A percentile compares a stretch with the other conserved stretches of the same genome.
Conservation (phyloP, 1,140 invertebrate species). For the Liolophura sinensis region DNA sequence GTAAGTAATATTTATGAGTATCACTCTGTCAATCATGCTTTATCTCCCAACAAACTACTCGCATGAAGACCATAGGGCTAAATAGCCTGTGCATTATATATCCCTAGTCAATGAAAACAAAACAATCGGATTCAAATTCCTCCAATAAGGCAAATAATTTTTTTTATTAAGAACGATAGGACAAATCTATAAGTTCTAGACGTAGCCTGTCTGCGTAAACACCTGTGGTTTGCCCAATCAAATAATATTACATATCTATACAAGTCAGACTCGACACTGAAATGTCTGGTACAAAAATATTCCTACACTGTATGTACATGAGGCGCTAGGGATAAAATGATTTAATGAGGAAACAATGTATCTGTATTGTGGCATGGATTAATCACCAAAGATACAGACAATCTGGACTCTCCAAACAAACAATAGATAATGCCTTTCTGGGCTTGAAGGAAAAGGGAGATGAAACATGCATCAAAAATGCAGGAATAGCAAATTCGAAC, state of each 20-base stretch:
- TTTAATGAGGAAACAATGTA: background rate
- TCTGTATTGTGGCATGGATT: no score
- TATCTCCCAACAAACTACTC: no score
- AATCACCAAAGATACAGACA: background rate
- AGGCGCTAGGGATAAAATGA: constrained; percentile 15
- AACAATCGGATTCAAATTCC: no score
- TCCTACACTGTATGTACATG: constrained; percentile 19
- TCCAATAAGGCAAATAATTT: constrained; percentile 12
- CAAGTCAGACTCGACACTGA: background rate
- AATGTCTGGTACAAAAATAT: constrained; percentile 14
- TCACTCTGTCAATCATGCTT: no score
- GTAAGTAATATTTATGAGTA: no score
- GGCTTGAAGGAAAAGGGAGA: background rate
- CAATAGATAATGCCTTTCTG: background rate
- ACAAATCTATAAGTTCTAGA: constrained; percentile 25
- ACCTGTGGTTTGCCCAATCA: background rate
- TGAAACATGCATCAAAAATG: background rate
- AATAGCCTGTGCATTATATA: no score
- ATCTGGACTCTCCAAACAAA: constrained; percentile 1
- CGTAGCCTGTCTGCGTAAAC: background rate
- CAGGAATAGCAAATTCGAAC: background rate
- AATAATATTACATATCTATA: background rate
- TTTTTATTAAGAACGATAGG: constrained; percentile 47
- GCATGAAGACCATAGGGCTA: no score
- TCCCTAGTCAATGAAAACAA: no score